These are phyloP conservation scores for Zhuqinia jingwanae DNA, from an alignment of 2,888 invertebrate species.

Conservation along the genomic window DNA sequence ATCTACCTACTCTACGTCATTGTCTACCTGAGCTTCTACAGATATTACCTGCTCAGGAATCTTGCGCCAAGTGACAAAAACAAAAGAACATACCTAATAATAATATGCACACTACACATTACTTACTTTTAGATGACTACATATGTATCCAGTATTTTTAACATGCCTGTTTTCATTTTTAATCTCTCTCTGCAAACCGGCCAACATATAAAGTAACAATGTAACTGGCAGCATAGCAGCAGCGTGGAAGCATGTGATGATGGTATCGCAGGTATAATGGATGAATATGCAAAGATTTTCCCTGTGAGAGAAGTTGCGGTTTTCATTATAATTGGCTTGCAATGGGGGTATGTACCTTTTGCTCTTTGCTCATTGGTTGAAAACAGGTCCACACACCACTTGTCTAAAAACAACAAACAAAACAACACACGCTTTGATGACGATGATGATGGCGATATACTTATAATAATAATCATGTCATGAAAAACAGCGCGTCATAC, in stretches of 20 bases:
- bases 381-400: slow-evolving; percentile 57
- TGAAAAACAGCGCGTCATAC: not conserved
- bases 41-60: not conserved
- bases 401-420: slow-evolving; percentile 16
- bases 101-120: not conserved
- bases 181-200: no score
- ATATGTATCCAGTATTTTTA: slow-evolving; percentile 48
- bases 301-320: not conserved
- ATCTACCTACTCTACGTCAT: no score
- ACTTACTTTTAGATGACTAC: not conserved
- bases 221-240: no score
- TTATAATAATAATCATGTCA: not conserved
- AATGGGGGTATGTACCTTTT: slow-evolving; percentile 57
- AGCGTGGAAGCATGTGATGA: not conserved
- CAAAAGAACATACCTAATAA: not conserved
- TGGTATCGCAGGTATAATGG: not conserved
- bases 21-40: not conserved
- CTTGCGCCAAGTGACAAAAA: not conserved
- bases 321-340: slow-evolving; percentile 45
- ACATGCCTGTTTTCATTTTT: not conserved
- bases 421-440: not conserved
- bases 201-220: no score
- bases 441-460: not conserved
- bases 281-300: slow-evolving; percentile 33
- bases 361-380: slow-evolving; percentile 49